A percentile compares a stretch with the other conserved stretches of the same genome.
Conservation (phyloP, 2,797 vertebrate species). For the Chrosomus eos region DNA sequence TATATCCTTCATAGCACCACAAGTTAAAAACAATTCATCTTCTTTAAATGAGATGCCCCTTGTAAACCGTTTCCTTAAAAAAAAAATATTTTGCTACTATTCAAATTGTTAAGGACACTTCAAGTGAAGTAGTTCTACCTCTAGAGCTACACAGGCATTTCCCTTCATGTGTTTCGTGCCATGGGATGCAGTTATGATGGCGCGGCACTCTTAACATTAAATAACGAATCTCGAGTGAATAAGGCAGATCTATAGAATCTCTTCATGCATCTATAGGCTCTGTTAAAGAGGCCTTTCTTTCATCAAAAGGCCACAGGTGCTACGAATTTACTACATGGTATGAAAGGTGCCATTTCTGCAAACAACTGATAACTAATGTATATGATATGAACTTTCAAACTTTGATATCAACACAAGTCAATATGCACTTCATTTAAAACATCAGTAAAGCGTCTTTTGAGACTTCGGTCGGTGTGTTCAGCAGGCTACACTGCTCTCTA, state of each 20-base stretch:
- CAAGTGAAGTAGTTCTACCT: constrained; percentile 8
- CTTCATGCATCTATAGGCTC: constrained; percentile 4
- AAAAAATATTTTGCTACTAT: background rate
- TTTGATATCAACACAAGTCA: background rate
- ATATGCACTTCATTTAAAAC: constrained; percentile 31
- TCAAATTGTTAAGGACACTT: constrained; percentile 36
- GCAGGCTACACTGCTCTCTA: constrained; percentile 26
- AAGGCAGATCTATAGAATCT: constrained; percentile 37
- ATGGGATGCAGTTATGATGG: background rate
- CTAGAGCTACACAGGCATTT: constrained; percentile 22
- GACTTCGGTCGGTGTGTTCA: background rate
- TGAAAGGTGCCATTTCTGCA: constrained; percentile 8
- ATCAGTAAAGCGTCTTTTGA: background rate
- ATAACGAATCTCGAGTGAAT: constrained; percentile 29
- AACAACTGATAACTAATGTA: constrained; percentile 11
- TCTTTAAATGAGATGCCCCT: constrained; percentile 14
- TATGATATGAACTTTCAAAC: constrained; percentile 30
- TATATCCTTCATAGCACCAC: constrained; percentile 38
- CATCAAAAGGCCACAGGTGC: constrained; percentile 44
- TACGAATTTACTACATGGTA: constrained; percentile 28
- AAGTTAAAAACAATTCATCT: constrained; percentile 11
- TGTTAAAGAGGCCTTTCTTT: constrained; percentile 25
- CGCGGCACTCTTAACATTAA: constrained; percentile 10
- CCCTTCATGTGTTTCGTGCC: constrained; percentile 33
- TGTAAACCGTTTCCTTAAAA: background rate